These are phyloP conservation scores for Eugnorisma glareosa DNA, from an alignment of 2,888 invertebrate genomes.

Conservation along the genomic window DNA sequence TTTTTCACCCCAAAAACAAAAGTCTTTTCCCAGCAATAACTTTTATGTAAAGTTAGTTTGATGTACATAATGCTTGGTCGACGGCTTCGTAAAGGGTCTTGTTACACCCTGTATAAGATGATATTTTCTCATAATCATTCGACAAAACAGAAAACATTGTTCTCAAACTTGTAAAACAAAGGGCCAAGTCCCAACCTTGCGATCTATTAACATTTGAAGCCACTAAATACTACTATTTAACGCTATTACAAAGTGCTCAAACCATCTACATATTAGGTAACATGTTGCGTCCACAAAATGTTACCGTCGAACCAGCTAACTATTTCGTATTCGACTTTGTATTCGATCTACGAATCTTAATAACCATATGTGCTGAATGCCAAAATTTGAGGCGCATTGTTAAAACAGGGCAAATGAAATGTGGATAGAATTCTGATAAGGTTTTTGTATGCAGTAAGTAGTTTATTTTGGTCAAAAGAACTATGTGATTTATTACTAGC, in stretches of 20 bases:
- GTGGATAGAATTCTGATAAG: constrained; percentile 24
- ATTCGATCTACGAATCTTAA: constrained; percentile 69
- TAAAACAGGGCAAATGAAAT: constrained; percentile 15
- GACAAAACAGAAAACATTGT: not conserved
- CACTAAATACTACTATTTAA: constrained; percentile 37
- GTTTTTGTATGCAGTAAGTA: not conserved
- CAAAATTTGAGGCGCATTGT: constrained; percentile 33
- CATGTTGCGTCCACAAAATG: constrained; percentile 66
- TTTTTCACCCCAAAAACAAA: too few species aligned
- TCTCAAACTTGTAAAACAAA: constrained; percentile 10
- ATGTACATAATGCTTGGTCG: too few species aligned
- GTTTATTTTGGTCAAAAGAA: constrained; percentile 14
- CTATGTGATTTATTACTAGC: not conserved
- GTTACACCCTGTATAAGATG: too few species aligned
- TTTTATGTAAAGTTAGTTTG: too few species aligned
- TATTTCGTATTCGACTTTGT: constrained; percentile 48
- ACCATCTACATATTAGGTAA: constrained; percentile 73
- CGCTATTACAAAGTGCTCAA: constrained; percentile 24
- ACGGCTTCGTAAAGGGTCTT: too few species aligned
- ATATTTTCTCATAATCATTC: not conserved
- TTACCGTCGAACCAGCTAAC: constrained; percentile 70
- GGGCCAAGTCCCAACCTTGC: constrained; percentile 31
- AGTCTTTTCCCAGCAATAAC: too few species aligned
- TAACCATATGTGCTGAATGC: constrained; percentile 65
- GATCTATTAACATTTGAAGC: constrained; percentile 20